Evolutionary conservation across 2,113 vertebrate genomes (phyloP).

Genomic region (Notarius quadriscutis): DNA sequence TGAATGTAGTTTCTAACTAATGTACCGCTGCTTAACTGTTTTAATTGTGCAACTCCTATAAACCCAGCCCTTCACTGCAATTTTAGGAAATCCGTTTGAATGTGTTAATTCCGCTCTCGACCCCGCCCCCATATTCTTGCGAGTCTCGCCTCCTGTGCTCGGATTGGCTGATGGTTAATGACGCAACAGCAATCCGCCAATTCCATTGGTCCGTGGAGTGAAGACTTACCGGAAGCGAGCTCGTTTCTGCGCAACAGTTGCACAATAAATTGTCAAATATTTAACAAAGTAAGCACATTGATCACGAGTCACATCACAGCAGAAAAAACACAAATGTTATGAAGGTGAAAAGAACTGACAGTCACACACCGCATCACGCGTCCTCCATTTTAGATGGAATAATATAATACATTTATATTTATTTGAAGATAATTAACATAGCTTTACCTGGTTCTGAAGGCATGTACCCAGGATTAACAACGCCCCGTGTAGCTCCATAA

Average conservation of each 20-base stretch:
- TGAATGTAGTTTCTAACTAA: background rate
- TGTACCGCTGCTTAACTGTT: background rate
- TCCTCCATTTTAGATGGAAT: background rate
- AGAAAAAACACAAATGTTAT: too few relatives aligned
- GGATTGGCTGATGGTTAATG: background rate
- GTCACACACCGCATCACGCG: too few relatives aligned
- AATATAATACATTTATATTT: too few relatives aligned
- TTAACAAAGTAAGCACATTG: background rate
- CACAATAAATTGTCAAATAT: background rate
- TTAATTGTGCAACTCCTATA: background rate
- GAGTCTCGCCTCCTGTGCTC: background rate
- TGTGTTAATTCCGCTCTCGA: background rate
- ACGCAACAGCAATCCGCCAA: background rate
- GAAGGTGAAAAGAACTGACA: background rate
- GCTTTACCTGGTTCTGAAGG: conserved; percentile 26
- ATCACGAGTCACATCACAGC: background rate
- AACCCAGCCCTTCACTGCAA: background rate
- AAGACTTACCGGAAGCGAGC: background rate
- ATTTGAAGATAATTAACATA: background rate
- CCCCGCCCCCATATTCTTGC: background rate
- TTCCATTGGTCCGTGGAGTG: background rate
- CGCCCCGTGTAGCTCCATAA: conserved; percentile 8
- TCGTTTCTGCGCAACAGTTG: background rate
- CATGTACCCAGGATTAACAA: background rate
- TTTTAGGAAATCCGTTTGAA: background rate